Percentiles rank a stretch among this genome's conserved stretches.
Evolutionary conservation across 2,113 vertebrate genomes (phyloP).

Genomic region (Leptocoma aspasia): DNA sequence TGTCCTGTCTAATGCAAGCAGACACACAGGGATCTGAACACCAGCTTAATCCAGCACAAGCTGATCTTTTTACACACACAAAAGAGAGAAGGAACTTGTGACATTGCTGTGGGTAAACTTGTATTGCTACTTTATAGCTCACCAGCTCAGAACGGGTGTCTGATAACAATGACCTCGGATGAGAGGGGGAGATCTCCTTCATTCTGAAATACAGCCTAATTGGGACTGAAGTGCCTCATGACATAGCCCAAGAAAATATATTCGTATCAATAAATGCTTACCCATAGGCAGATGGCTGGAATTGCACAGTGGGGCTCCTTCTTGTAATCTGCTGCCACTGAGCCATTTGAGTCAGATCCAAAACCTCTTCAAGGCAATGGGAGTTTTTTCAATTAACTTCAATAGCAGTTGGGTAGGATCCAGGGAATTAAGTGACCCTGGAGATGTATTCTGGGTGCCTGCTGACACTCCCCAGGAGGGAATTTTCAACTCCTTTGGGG

Average conservation of each 20-base stretch:
- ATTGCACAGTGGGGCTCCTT: not conserved
- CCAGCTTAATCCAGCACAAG: not conserved
- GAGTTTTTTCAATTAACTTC: slow-evolving; percentile 43
- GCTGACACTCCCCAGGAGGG: not conserved
- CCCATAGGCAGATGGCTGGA: slow-evolving; percentile 22
- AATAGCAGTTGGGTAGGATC: not conserved
- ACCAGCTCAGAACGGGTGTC: not conserved
- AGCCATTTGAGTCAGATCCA: not conserved
- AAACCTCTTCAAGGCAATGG: slow-evolving; percentile 14
- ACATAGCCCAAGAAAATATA: not conserved
- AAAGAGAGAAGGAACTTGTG: not conserved
- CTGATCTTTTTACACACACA: not conserved
- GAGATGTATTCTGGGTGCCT: not conserved
- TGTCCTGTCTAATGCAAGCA: not conserved
- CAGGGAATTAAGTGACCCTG: slow-evolving; percentile 6
- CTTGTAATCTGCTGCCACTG: slow-evolving; percentile 21
- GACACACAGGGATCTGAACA: not conserved
- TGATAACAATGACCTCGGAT: not conserved
- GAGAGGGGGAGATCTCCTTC: not conserved
- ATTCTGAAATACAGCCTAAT: not conserved
- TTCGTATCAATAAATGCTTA: slow-evolving; percentile 24
- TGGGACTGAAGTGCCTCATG: not conserved
- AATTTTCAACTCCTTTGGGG: not conserved
- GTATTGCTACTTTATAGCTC: not conserved
- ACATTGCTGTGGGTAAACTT: not conserved